Evolutionary conservation across 2,113 vertebrate genomes (phyloP), one percentile per base, ranked within the genome.

Genomic region (Nesogale talazaci): DNA sequence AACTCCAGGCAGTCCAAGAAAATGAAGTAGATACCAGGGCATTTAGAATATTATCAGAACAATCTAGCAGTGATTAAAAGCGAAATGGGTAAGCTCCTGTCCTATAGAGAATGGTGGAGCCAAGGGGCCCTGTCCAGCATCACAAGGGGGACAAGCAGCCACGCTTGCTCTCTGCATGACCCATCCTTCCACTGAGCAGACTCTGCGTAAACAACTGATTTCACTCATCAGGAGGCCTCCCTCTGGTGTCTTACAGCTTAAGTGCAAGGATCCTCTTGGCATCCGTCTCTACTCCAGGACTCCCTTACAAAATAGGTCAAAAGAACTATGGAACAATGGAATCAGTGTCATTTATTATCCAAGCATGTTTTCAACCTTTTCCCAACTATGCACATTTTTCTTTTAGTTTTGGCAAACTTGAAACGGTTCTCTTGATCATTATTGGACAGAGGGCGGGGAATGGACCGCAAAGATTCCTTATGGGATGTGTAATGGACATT

Each of bases 201-300:
- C 89, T 97, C 89, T 86, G 85, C 93, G 94, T 95, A 97, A 97
- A 98, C 93, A 97, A 97, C 94, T 75, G 0, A 96, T 95, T 96
- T 94, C 83, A 91, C 87, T 96, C 0, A 0, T 92, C 90, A n/a
- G 31, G 84, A 29, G 91, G 93, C 95, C 94, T 97, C 95, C 52
- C 94, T 96, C 96, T 94, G 19, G 95, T 96, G 95, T 94, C 96
- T 89, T 96, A 88, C 94, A 67, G 31, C 29, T 67, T 67, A 97
- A 97, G 97, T n/a, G 40, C 59, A 95, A 61, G 0, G 34, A 95
- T 93, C 84, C 84, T 85, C 93, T 95, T 83, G 1, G 8, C 84
- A 74, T 86, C 57, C 83, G 91, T 94, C n/a, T 95, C 91, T 92
- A 88, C 70, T 88, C 84, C 92, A 52, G 83, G 95, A 78, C 38